Conservation (phyloP, 1,140 invertebrate genomes). For the Schlechtendalia chinensis region DNA sequence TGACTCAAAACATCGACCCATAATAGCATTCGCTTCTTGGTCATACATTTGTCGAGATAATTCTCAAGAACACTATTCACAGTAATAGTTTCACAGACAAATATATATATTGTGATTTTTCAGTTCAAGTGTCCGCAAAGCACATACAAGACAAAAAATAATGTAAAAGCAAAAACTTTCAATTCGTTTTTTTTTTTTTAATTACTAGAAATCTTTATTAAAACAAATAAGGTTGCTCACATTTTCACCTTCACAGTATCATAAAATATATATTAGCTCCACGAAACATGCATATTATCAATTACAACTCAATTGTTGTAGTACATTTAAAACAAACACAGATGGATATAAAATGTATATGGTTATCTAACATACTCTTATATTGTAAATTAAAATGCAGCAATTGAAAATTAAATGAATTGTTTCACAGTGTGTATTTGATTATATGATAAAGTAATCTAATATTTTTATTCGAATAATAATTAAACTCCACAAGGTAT, state of each 20-base stretch:
- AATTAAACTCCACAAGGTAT: not conserved
- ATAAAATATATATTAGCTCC: not conserved
- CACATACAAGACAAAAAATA: no score
- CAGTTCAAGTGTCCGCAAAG: no score
- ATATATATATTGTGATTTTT: no score
- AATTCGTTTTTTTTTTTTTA: no score
- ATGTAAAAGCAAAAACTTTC: no score
- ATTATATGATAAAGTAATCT: conserved; percentile 20
- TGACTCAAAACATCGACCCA: no score
- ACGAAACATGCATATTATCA: not conserved
- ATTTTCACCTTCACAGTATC: not conserved
- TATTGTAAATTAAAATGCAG: conserved; percentile 3
- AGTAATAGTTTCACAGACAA: no score
- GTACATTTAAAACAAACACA: not conserved
- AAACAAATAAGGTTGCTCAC: not conserved
- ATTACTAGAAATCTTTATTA: conserved; percentile 19
- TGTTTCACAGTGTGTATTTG: not conserved
- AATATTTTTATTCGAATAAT: conserved; percentile 4
- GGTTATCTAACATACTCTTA: not conserved
- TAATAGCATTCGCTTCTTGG: no score
- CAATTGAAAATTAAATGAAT: not conserved
- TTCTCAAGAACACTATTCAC: no score
- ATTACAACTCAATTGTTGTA: no score
- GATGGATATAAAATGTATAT: not conserved
- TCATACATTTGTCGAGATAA: no score